These are phyloP conservation scores for Caenorhabditis afra DNA, from an alignment of 2,888 invertebrate species.

Conservation along the genomic window DNA sequence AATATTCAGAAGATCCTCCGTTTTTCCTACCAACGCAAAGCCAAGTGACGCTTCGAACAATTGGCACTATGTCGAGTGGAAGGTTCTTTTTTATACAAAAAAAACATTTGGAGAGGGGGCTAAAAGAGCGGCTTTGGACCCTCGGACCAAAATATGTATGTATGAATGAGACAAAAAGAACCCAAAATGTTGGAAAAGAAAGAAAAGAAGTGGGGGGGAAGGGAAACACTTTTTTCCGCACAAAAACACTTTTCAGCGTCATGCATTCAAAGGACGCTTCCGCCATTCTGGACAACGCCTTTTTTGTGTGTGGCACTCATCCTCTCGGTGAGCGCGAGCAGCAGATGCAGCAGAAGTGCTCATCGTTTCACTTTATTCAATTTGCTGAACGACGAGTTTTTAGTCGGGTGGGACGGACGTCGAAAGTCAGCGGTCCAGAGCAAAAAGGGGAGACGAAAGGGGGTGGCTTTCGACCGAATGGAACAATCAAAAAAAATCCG, in stretches of 20 bases:
- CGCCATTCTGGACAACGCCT: slow-evolving; percentile 42
- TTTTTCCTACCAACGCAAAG: too few species aligned
- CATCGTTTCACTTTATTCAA: slow-evolving; percentile 59
- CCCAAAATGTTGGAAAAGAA: slow-evolving; percentile 32
- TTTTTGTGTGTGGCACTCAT: slow-evolving; percentile 29
- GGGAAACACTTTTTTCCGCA: slow-evolving; percentile 39
- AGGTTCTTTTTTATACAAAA: slow-evolving; percentile 31
- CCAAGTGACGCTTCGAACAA: slow-evolving; percentile 39
- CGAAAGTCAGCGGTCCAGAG: slow-evolving; percentile 40
- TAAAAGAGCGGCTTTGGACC: slow-evolving; percentile 23
- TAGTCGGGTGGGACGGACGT: slow-evolving; percentile 8
- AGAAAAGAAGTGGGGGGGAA: slow-evolving; percentile 21
- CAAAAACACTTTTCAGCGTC: slow-evolving; percentile 59
- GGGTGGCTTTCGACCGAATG: slow-evolving; percentile 8
- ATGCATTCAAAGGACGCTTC: slow-evolving; percentile 53
- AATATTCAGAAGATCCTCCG: slow-evolving; percentile 21
- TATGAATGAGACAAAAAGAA: slow-evolving; percentile 57
- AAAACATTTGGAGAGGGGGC: slow-evolving; percentile 47
- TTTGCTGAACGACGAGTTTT: slow-evolving; percentile 53
- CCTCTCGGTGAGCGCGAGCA: slow-evolving; percentile 4
- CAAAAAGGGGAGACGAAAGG: slow-evolving; percentile 7
- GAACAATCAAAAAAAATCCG: slow-evolving; percentile 39
- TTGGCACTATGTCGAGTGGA: slow-evolving; percentile 51
- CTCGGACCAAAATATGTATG: slow-evolving; percentile 48
- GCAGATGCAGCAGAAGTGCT: slow-evolving; percentile 27